A percentile compares a stretch with the other conserved stretches of the same genome.
These are phyloP conservation scores for Schlechtendalia chinensis DNA, from an alignment of 1,140 invertebrate genomes.

Conservation along the genomic window DNA sequence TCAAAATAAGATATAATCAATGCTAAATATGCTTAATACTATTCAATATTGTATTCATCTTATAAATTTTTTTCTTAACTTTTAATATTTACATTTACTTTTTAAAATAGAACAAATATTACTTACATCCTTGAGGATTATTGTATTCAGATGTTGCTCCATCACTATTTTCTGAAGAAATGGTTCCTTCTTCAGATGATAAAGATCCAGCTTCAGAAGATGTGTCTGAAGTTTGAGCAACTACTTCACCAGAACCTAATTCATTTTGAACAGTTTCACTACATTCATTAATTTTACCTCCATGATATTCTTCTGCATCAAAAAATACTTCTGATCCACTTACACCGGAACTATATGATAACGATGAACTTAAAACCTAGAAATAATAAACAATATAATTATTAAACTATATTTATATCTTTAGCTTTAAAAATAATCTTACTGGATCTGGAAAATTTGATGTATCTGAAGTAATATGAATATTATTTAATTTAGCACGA, in stretches of 20 bases:
- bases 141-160: constrained; percentile 54
- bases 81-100: neutral
- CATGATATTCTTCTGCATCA: constrained; percentile 70
- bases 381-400: constrained; percentile 16
- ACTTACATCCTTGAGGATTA: constrained; percentile 52
- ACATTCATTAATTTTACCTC: constrained; percentile 41
- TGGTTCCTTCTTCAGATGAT: constrained; percentile 63
- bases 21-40: too few relatives aligned
- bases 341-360: constrained; percentile 74
- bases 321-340: constrained; percentile 77
- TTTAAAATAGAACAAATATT: constrained; percentile 10
- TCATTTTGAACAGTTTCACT: constrained; percentile 43
- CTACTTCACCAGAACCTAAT: constrained; percentile 49
- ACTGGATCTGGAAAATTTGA: constrained; percentile 61
- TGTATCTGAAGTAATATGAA: constrained; percentile 66
- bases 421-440: constrained; percentile 51
- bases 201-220: constrained; percentile 67
- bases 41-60: too few relatives aligned
- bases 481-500: constrained; percentile 64
- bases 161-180: constrained; percentile 53
- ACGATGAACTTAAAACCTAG: constrained; percentile 61
- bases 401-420: neutral
- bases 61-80: too few relatives aligned
- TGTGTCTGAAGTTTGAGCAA: constrained; percentile 60
- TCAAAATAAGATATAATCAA: too few relatives aligned